Base-by-base conservation (phyloP, 2,113 vertebrate genomes). In the Eulemur macaco region DNA sequence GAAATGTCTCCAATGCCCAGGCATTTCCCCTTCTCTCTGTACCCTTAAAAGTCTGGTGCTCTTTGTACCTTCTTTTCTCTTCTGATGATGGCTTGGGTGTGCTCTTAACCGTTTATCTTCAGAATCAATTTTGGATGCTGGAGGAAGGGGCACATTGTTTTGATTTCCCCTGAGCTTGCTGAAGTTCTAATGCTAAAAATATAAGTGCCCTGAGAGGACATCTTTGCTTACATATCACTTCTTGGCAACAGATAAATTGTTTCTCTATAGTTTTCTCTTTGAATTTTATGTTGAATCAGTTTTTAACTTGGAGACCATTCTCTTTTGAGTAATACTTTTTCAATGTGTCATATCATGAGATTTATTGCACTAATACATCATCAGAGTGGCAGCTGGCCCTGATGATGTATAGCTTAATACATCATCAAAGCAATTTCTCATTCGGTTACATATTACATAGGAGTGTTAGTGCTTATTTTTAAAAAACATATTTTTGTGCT, bases 391-490 rank as follows among this genome's bases (percentile, higher is more conserved):
- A 98, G 50, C 47, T 98, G 91, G 81, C 92, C 98, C 64, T 97
- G 92, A 86, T 98, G 98, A 98, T 98, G 77, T 96, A 98, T 98
- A 95, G 97, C 98, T 95, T 98, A 98, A 98, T 98, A 97, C 73
- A 98, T 98, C 95, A 98, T 96, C 97, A 98, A 82, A 98, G 97
- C 94, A 98, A 97, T 96, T 97, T 94, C 69, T 98, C 89, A 92
- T 96, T 98, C 89, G 66, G 95, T 97, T 98, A 96, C 90, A 86
- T 73, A 95, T 97, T 98, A 77, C 8, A 1, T 96, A 96, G 89
- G 56, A 52, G 39, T 92, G 97, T 96, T 87, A 96, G 52, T 56
- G 66, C 10, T 76, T 85, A 45, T 96, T 85, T 87, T 78, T 25
- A 69, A 96, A 90, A 60, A 77, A 84, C 73, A 71, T 85, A 84